phyloP scores from a whole-genome alignment of 2,888 invertebrate genomes.

The Periphyllus acericola region DNA sequence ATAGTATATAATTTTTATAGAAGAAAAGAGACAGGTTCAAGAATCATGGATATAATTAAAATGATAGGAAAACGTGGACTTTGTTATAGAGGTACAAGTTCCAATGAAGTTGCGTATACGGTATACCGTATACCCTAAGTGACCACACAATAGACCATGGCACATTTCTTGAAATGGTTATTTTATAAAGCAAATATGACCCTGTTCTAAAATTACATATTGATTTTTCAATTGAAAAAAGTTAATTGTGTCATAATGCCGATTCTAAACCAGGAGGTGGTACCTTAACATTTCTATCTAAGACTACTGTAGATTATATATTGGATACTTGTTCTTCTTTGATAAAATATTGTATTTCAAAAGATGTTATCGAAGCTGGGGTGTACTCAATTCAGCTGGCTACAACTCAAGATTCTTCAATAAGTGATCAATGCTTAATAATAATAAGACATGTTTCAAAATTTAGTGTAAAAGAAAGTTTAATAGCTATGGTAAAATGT shows the following conservation, averaged over 20 bases:
- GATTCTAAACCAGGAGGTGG: constrained; percentile 11
- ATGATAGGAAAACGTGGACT: constrained; percentile 21
- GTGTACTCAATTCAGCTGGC: constrained; percentile 4
- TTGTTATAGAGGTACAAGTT: constrained; percentile 27
- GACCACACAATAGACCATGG: constrained; percentile 28
- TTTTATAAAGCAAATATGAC: constrained; percentile 7
- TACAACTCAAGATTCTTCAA: constrained; percentile 16
- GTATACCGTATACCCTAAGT: constrained; percentile 35
- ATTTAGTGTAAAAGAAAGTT: not conserved
- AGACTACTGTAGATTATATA: constrained; percentile 6
- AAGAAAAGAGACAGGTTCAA: constrained; percentile 14
- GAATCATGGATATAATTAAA: constrained; percentile 32
- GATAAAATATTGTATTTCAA: constrained; percentile 18
- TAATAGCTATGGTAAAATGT: constrained; percentile 5
- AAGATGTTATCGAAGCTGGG: not conserved
- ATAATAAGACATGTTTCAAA: constrained; percentile 30
- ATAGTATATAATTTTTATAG: no score
- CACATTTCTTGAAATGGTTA: constrained; percentile 26
- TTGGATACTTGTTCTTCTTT: constrained; percentile 14
- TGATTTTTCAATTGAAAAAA: not conserved
- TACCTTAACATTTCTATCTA: not conserved
- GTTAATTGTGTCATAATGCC: constrained; percentile 6
- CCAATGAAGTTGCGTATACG: constrained; percentile 7
- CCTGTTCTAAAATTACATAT: constrained; percentile 16
- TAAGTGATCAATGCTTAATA: constrained; percentile 21